Percentiles rank a stretch among this genome's conserved stretches.
Conservation (phyloP, 2,113 vertebrate genomes). For the Pseudorhombus dupliciocellatus region DNA sequence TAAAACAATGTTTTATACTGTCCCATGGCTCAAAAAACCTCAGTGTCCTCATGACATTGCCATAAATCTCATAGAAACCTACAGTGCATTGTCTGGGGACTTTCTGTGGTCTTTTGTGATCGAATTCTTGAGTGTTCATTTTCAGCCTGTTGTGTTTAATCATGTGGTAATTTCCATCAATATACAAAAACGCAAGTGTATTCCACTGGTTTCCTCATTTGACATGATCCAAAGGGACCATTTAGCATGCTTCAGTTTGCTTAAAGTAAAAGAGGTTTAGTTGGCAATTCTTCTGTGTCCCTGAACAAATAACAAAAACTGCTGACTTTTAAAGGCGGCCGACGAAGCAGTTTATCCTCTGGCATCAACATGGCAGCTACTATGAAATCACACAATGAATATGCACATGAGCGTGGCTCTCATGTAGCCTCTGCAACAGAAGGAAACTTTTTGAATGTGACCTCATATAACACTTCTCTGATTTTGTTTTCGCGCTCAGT, state of each 20-base stretch:
- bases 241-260: constrained; percentile 56
- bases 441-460: neutral
- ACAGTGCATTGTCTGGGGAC: neutral
- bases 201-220: constrained; percentile 41
- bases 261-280: constrained; percentile 69
- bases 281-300: constrained; percentile 64
- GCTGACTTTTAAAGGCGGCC: constrained; percentile 59
- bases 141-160: neutral
- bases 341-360: constrained; percentile 60
- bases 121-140: neutral
- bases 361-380: constrained; percentile 56
- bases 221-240: constrained; percentile 59
- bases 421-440: neutral
- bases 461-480: neutral
- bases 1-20: too few species aligned
- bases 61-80: too few species aligned
- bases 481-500: neutral
- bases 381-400: constrained; percentile 37
- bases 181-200: constrained; percentile 22
- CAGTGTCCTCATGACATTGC: too few species aligned
- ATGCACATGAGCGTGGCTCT: constrained; percentile 20
- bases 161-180: constrained; percentile 12
- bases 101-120: neutral
- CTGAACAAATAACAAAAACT: constrained; percentile 70
- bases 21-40: neutral